These are phyloP conservation scores for Emydoidea blandingii DNA, from an alignment of 2,797 vertebrate species.

Conservation along the genomic window DNA sequence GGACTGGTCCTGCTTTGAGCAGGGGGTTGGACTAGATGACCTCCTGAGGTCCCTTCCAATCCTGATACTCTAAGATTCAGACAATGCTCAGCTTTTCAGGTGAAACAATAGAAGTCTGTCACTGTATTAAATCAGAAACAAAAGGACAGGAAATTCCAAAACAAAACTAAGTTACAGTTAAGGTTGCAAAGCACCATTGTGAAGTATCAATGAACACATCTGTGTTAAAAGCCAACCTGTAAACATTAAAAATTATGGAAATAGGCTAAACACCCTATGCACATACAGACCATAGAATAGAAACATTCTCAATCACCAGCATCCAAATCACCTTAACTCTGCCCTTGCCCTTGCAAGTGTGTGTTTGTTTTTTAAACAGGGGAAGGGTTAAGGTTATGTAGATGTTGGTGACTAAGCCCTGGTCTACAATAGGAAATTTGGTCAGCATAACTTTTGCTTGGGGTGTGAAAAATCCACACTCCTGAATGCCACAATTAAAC, in stretches of 20 bases:
- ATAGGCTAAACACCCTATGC: background rate
- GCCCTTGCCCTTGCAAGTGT: background rate
- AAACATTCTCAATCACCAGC: background rate
- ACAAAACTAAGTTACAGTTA: background rate
- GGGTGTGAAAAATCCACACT: no score
- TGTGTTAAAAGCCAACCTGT: background rate
- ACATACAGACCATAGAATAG: background rate
- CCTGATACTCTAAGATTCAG: background rate
- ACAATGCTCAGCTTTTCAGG: background rate
- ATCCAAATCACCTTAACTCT: fast-evolving
- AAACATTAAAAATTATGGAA: background rate
- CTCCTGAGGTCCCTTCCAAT: no score
- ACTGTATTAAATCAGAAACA: background rate
- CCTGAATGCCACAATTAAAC: no score
- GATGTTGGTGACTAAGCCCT: background rate
- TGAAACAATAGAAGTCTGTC: background rate
- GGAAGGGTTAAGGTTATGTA: no score
- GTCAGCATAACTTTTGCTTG: no score
- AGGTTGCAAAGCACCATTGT: background rate
- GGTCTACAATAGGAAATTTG: no score
- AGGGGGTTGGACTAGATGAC: no score
- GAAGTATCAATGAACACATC: background rate
- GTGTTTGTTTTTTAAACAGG: background rate
- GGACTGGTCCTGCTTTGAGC: no score
- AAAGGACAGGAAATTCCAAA: background rate